A percentile compares a stretch with the other conserved stretches of the same genome.
phyloP scores from a whole-genome alignment of 2,113 vertebrate species.

The Sterrhoptilus dennistouni region DNA sequence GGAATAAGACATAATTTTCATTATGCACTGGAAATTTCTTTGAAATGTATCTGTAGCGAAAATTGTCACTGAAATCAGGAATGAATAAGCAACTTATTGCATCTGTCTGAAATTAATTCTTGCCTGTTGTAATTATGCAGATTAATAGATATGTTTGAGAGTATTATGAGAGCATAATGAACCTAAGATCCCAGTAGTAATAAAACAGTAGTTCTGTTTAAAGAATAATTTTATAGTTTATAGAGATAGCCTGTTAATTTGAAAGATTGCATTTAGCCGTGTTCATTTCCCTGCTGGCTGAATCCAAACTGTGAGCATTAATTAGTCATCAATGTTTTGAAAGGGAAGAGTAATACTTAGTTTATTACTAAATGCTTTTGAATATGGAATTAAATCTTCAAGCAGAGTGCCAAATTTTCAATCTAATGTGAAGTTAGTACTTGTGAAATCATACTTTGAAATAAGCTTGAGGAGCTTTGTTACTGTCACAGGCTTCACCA shows the following conservation, averaged over 20 bases:
- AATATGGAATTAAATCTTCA: not conserved
- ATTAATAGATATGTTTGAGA: conserved; percentile 34
- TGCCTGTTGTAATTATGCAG: conserved; percentile 31
- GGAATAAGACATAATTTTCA: not conserved
- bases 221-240: conserved; percentile 26
- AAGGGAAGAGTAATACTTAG: conserved; percentile 9
- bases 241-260: conserved; percentile 40
- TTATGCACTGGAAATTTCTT: not conserved
- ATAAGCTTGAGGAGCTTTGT: not conserved
- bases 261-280: not conserved
- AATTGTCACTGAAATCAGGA: not conserved
- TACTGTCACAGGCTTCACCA: not conserved
- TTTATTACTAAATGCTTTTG: conserved; percentile 28
- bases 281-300: conserved; percentile 41
- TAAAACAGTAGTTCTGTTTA: conserved; percentile 30
- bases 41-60: not conserved
- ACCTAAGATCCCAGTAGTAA: conserved; percentile 24
- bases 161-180: conserved; percentile 48
- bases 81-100: not conserved
- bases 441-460: not conserved
- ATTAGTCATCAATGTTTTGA: conserved; percentile 40
- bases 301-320: conserved; percentile 37
- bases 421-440: not conserved
- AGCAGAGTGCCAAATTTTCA: not conserved
- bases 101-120: conserved; percentile 34